Percentiles rank a stretch among this genome's conserved stretches.
Conservation (phyloP, 2,797 vertebrate genomes). For the Danio jaintianensis region DNA sequence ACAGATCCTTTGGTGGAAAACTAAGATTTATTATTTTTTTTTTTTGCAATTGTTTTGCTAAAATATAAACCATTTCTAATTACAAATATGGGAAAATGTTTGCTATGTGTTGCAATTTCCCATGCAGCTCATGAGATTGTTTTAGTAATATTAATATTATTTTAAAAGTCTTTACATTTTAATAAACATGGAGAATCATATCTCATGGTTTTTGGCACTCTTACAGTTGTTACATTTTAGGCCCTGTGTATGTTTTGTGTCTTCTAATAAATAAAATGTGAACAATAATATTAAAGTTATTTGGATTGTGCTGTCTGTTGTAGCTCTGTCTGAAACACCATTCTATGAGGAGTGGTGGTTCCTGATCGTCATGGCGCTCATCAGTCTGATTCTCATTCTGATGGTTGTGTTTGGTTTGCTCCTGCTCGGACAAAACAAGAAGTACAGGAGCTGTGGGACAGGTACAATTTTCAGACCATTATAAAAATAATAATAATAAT, state of each 20-base stretch:
- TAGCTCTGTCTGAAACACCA: slow-evolving; percentile 86
- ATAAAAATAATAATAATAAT: neutral
- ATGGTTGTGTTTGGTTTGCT: slow-evolving; percentile 87
- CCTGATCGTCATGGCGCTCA: slow-evolving; percentile 90
- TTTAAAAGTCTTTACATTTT: too few species aligned
- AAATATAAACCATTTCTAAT: too few species aligned
- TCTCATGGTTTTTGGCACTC: too few species aligned
- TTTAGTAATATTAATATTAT: too few species aligned
- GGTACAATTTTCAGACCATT: slow-evolving; percentile 62
- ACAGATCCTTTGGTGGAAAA: too few species aligned
- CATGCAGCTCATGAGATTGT: too few species aligned
- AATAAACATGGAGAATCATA: too few species aligned
- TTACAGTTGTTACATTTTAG: too few species aligned
- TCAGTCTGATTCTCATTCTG: slow-evolving; percentile 88
- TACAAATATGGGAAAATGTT: too few species aligned
- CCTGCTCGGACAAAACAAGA: slow-evolving; percentile 88
- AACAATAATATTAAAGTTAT: neutral
- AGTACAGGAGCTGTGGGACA: slow-evolving; percentile 86
- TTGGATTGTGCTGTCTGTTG: slow-evolving; percentile 23
- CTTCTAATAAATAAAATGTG: neutral
- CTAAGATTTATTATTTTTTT: too few species aligned
- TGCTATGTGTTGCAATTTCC: too few species aligned
- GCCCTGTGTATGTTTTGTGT: neutral
- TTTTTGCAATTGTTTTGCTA: too few species aligned
- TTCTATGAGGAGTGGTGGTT: slow-evolving; percentile 99